Evolutionary conservation across 2,797 vertebrate species (phyloP), one percentile per base, ranked within the genome.

Genomic region (Mionectes olivaceus): DNA sequence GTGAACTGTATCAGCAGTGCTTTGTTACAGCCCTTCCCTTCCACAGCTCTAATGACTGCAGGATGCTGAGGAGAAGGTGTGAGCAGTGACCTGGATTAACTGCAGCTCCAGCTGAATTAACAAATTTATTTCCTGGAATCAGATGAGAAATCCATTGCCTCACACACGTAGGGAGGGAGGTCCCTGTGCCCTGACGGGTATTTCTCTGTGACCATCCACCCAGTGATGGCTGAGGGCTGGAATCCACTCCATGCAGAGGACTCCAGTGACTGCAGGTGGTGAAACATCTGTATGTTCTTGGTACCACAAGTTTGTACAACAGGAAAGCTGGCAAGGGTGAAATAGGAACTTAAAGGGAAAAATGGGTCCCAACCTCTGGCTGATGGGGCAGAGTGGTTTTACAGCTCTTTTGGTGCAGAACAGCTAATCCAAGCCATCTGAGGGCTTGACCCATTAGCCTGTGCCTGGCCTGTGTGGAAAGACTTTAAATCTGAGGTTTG

Each of bases 11-110:
- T 64, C 91, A 94, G 94, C 95, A 82, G 80, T 1, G 10, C 89
- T 86, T 90, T 0, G 4, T 73, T 64, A 93, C 57, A 94, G 83
- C 68, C 83, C 87, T 95, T 90, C 89, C 77, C 56, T 87, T 94
- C 85, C 55, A 64, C 60, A 80, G 94, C 85, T 77, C 83, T 94
- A 80, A 93, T 70, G 87, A 76, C 60, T 27, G 53, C 91, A 87
- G 77, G 89, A 94, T 89, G 89, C 93, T 91, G 90, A 90, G 77
- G 78, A 79, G 85, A 91, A 97, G 87, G 95, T 94, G 94, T 80
- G 83, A 94, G 93, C 95, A 77, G 49, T 88, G 91, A 96, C 93
- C 95, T 95, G 95, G 74, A 96, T 96, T 96, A 96, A 95, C 37
- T 90, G 95, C 68, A 84, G 65, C 75, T 87, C 56, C 50, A 69